Evolutionary conservation across 1,140 invertebrate species (phyloP), one percentile per base, ranked within the genome.

Genomic region (Bacillus rossius): DNA sequence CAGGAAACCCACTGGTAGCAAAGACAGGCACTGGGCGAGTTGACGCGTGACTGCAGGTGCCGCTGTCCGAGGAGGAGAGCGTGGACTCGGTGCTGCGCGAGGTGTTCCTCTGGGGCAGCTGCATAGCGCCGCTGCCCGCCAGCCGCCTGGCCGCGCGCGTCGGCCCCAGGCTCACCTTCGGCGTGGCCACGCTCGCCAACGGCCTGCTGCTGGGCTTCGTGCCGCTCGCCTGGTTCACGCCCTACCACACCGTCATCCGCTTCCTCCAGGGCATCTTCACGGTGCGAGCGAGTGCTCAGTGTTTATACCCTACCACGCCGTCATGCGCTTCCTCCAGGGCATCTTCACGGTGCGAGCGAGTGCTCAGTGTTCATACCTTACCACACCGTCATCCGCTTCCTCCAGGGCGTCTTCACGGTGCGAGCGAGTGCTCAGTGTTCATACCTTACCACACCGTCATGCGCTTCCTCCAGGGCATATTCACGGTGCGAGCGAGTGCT

Each of bases 321-420:
- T 75, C 1, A 72, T 82, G 23, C 69, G 80, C 52, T 69, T 82
- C 10, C 69, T 80, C 56, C 80, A 82, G 67, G 80, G 80, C 56
- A 70, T 81, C 43, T 81, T 79, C 61, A 79, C 79, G 60, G 80
- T 81, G 71, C 29, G 53, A n/a, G n/a, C n/a, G n/a, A n/a, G n/a
- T n/a, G n/a, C n/a, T n/a, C n/a, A n/a, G n/a, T n/a, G 80, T 70
- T 78, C 57, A 77, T 78, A 13, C 77, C 79, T 0, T 79, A 77
- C n/a, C 80, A 81, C 53, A 79, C 81, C 1, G 75, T 75, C 1
- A 72, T 82, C 25, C 69, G 80, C 52, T 69, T 82, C 10, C 69
- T 80, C 56, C 80, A 82, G 67, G 80, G 80, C 56, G 70, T 81
- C 43, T 81, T 79, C 61, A 79, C 79, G 60, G 80, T 81, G 71